A percentile compares a stretch with the other conserved stretches of the same genome.
Conservation (phyloP, 2,888 invertebrate species). For the Copidosoma aretas region DNA sequence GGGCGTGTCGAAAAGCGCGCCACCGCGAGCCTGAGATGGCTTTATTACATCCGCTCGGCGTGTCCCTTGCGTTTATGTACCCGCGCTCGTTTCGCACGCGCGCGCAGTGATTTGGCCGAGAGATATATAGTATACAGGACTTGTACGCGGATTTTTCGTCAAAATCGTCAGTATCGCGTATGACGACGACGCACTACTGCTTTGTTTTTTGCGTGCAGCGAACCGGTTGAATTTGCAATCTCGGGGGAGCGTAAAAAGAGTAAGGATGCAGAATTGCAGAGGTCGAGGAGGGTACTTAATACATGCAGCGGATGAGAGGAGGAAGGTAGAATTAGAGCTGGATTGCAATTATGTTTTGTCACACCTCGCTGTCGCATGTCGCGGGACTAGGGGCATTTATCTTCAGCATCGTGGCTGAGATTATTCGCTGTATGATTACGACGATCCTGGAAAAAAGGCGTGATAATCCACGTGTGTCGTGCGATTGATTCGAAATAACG, state of each 20-base stretch:
- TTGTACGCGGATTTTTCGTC: conserved; percentile 10
- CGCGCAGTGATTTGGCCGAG: not conserved
- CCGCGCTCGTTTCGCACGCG: not conserved
- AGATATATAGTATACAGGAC: conserved; percentile 1
- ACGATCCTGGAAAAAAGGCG: not conserved
- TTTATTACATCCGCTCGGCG: conserved; percentile 41
- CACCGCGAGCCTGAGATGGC: conserved; percentile 45
- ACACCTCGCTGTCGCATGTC: not conserved
- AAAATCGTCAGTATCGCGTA: conserved; percentile 1
- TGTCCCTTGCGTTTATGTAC: not conserved
- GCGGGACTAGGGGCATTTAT: not conserved
- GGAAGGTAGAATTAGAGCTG: not conserved
- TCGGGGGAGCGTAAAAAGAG: not conserved
- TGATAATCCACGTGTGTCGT: not conserved
- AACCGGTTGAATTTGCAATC: not conserved
- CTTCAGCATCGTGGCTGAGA: not conserved
- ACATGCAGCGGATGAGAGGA: not conserved
- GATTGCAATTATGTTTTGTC: not conserved
- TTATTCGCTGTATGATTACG: not conserved
- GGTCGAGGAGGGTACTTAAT: not conserved
- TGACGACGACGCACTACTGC: not conserved
- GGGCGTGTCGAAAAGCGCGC: conserved; percentile 55
- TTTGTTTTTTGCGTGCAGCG: not conserved
- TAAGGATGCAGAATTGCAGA: not conserved
- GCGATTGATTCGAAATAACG: not conserved